These are phyloP conservation scores for Patiria pectinifera DNA, from an alignment of 53 echinoderm and acorn worm species.

Conservation along the genomic window DNA sequence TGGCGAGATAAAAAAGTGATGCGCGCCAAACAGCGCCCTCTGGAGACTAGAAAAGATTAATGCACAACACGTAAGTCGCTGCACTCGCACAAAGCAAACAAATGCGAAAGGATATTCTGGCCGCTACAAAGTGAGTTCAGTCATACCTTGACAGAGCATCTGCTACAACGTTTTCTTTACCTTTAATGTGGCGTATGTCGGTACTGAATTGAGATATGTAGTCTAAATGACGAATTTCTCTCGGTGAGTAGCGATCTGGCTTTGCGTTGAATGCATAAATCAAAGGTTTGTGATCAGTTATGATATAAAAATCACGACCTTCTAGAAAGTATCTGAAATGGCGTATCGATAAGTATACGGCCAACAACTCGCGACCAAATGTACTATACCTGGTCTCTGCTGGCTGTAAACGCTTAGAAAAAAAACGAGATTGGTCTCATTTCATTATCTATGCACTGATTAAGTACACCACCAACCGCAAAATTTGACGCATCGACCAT, in stretches of 20 bases:
- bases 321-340: slow-evolving; percentile 31
- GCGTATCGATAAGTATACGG: slow-evolving; percentile 20
- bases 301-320: slow-evolving; percentile 25
- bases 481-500: slow-evolving; percentile 37
- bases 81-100: no score
- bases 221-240: slow-evolving; percentile 40
- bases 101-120: no score
- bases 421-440: slow-evolving; percentile 62
- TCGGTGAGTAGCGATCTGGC: slow-evolving; percentile 55
- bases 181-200: slow-evolving; percentile 14
- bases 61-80: no score
- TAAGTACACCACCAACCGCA: slow-evolving; percentile 40
- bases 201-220: slow-evolving; percentile 42
- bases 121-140: no score
- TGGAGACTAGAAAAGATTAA: no score
- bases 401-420: slow-evolving; percentile 12
- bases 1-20: no score
- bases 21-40: no score
- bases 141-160: slow-evolving; percentile 16
- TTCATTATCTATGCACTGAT: slow-evolving; percentile 9
- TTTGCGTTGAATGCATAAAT: slow-evolving; percentile 16
- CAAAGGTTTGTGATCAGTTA: slow-evolving; percentile 32
- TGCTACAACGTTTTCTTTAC: slow-evolving; percentile 37
- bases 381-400: slow-evolving; percentile 34
- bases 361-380: slow-evolving; percentile 40